Conservation (phyloP, 2,113 vertebrate genomes). For the rat (Rattus norvegicus) region DNA sequence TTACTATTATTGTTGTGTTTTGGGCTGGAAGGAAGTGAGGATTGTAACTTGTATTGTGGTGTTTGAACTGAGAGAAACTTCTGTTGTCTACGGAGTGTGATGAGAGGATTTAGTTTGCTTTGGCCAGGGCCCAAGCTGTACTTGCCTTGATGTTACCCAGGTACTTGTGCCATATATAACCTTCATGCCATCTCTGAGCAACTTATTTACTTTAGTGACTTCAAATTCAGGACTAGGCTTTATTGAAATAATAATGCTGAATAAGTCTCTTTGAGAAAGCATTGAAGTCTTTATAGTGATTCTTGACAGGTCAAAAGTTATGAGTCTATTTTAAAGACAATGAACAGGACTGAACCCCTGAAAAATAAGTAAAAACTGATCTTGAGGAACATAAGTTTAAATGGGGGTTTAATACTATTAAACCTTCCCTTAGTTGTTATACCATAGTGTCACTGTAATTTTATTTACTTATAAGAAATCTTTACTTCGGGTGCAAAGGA, state of each 20-base stretch:
- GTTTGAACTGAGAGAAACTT: not conserved
- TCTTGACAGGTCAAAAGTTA: slow-evolving; percentile 31
- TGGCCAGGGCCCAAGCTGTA: not conserved
- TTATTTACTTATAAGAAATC: not conserved
- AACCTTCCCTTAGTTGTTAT: not conserved
- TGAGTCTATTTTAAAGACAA: slow-evolving; percentile 22
- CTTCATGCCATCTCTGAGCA: slow-evolving; percentile 55
- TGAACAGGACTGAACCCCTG: not conserved
- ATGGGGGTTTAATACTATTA: not conserved
- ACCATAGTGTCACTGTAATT: not conserved
- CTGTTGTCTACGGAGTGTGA: not conserved
- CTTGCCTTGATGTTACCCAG: not conserved
- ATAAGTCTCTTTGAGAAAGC: slow-evolving; percentile 18
- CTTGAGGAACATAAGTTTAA: not conserved
- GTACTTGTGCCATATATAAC: not conserved
- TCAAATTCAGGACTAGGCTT: not conserved
- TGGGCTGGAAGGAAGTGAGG: not conserved
- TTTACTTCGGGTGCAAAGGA: not conserved
- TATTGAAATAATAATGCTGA: slow-evolving; percentile 24
- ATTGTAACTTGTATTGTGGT: not conserved
- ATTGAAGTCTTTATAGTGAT: not conserved
- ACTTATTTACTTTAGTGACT: slow-evolving; percentile 21
- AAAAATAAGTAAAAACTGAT: slow-evolving; percentile 2
- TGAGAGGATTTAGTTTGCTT: not conserved
- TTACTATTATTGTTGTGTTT: not conserved